Base-by-base conservation (phyloP, 2,888 invertebrate species). In the Arrhopalites spinosus region DNA sequence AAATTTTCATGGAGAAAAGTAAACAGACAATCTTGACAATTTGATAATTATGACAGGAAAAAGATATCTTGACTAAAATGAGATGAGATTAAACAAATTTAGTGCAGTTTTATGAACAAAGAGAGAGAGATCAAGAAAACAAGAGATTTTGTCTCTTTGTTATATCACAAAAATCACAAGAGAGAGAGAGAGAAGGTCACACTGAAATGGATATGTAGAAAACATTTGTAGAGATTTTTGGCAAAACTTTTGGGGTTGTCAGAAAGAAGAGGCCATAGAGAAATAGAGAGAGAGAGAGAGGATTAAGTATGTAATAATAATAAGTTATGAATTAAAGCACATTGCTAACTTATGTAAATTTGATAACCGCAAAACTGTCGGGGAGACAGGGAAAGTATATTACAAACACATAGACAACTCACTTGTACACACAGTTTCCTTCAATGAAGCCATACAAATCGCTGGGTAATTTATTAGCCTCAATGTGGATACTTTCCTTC, bases 221-320 rank as follows among this genome's bases (percentile, higher is more conserved):
- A 36, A 36, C 5, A 36, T 3, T 3, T 11, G 36, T 3, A 36
- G 36, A 11, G 36, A n/a, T 36, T 36, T 36, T 36, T 36, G 36
- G 36, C 36, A 36, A 36, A 36, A 3, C 15, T 50, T 15, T 15
- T n/a, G n/a, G n/a, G n/a, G n/a, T n/a, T 50, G 50, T 50, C 50
- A 50, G 15, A 5, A 8, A 8, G 59, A 59, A n/a, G 8, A 50
- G n/a, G 8, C 3, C 50, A 50, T n/a, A n/a, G 50, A 50, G 15
- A 50, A 8, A 50, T n/a, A n/a, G 50, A 50, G 15, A 50, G 3
- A 50, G 5, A 59, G 59, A 7, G 11, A 23, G 25, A 59, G 59
- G 23, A 59, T 59, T 59, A 59, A 59, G 59, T 59, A 59, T 59
- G 59, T 59, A 59, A 59, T 59, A 59, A 59, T 59, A 59, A 59